Conservation (phyloP, 2,113 vertebrate species). For the Stomatorhinus ivindoensis region DNA sequence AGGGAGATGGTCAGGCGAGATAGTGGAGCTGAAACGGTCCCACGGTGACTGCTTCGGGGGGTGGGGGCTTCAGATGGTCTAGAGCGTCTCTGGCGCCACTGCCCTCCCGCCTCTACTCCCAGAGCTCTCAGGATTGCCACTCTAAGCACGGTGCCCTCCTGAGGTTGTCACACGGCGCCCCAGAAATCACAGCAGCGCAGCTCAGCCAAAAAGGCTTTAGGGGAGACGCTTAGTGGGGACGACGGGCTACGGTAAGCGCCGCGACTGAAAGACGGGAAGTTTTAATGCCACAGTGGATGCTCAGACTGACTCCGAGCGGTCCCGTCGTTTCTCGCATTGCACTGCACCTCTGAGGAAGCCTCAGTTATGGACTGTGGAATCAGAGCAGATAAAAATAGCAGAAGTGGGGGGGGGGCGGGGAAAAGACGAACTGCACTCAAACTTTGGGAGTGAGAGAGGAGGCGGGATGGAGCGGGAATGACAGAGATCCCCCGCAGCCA, state of each 20-base stretch:
- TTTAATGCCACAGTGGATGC: too few relatives aligned
- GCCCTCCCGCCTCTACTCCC: background rate
- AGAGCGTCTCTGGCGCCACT: slow-evolving; percentile 18
- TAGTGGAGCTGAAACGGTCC: background rate
- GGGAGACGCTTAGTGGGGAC: background rate
- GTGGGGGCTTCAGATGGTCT: slow-evolving; percentile 9
- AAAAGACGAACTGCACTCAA: background rate
- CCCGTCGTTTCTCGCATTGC: background rate
- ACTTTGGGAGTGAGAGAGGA: background rate
- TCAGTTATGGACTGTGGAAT: background rate
- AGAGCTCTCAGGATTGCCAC: slow-evolving; percentile 26
- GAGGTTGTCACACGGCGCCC: background rate
- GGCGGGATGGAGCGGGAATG: background rate
- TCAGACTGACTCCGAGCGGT: too few relatives aligned
- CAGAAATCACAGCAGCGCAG: background rate
- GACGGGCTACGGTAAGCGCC: background rate
- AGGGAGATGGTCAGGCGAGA: background rate
- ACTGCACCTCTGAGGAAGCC: background rate
- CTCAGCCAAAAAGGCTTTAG: background rate
- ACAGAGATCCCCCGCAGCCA: background rate
- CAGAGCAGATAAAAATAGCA: background rate
- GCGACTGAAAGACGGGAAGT: background rate
- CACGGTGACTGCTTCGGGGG: too few relatives aligned
- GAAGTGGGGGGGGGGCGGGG: background rate
- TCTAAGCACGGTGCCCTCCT: slow-evolving; percentile 20